Conservation (phyloP, 1,140 invertebrate species). For the Grapholita molesta region DNA sequence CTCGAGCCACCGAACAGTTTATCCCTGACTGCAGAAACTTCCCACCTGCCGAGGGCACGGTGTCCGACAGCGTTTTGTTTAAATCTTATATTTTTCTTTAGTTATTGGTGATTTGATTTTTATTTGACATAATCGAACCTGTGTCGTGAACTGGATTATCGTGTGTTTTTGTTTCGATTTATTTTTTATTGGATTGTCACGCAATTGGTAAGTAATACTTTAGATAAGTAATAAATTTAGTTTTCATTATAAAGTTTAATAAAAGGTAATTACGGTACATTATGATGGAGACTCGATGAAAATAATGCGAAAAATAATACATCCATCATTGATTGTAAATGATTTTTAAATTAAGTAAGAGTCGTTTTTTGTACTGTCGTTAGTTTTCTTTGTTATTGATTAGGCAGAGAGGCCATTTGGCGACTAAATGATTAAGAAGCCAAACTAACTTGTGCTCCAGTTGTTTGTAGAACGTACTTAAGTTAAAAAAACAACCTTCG, state of each 20-base stretch:
- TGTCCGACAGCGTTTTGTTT: constrained; percentile 50
- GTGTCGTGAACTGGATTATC: constrained; percentile 48
- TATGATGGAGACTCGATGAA: no score
- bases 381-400: no score
- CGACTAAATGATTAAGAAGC: background rate
- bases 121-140: constrained; percentile 52
- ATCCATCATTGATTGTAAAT: no score
- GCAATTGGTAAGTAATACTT: constrained; percentile 50
- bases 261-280: no score
- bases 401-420: background rate
- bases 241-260: no score
- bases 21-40: constrained; percentile 22
- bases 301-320: no score
- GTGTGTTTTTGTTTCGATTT: constrained; percentile 66
- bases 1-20: constrained; percentile 28
- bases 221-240: background rate
- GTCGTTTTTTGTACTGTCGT: no score
- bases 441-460: background rate
- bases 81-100: constrained; percentile 59
- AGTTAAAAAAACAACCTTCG: background rate
- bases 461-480: background rate
- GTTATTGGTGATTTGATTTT: constrained; percentile 67
- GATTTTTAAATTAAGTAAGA: no score
- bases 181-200: constrained; percentile 63
- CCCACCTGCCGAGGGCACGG: constrained; percentile 36